A percentile compares a stretch with the other conserved stretches of the same genome.
phyloP scores from a whole-genome alignment of 2,888 invertebrate species.

The Lordiphosa andalusiaca region DNA sequence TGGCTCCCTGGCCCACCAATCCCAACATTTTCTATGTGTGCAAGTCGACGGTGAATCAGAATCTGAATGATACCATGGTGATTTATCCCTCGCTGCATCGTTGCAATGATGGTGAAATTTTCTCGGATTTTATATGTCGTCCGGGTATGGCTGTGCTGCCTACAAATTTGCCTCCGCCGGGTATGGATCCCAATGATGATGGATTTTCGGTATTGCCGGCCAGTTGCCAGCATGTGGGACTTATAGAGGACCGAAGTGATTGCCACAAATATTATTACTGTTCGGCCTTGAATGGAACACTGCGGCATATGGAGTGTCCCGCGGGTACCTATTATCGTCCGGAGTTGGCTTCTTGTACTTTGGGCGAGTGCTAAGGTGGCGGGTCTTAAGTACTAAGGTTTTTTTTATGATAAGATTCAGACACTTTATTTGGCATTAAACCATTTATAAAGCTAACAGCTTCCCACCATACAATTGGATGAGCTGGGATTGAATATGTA shows the following conservation, averaged over 20 bases:
- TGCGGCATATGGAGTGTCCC: constrained; percentile 72
- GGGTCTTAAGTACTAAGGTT: neutral
- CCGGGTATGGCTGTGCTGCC: constrained; percentile 13
- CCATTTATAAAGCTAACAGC: too few relatives aligned
- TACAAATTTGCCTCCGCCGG: constrained; percentile 2
- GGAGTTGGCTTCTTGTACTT: constrained; percentile 63
- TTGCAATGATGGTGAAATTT: constrained; percentile 77
- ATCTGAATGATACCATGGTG: constrained; percentile 67
- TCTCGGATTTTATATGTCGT: constrained; percentile 71
- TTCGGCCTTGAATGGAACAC: constrained; percentile 60
- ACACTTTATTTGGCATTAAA: too few relatives aligned
- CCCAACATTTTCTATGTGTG: constrained; percentile 79
- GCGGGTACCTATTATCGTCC: constrained; percentile 70
- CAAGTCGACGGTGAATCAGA: constrained; percentile 77
- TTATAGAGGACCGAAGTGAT: constrained; percentile 64
- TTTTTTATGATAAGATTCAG: too few relatives aligned
- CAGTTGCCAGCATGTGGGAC: constrained; percentile 58
- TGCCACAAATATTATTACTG: constrained; percentile 78
- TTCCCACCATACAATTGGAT: constrained; percentile 34
- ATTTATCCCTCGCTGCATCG: constrained; percentile 79
- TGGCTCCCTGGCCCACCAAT: constrained; percentile 77
- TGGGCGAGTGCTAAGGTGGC: constrained; percentile 62
- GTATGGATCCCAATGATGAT: constrained; percentile 43
- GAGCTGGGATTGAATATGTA: constrained; percentile 29
- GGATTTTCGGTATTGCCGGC: constrained; percentile 36